Base-by-base conservation (phyloP, 2,888 invertebrate genomes). In the Ichneumon xanthorius region DNA sequence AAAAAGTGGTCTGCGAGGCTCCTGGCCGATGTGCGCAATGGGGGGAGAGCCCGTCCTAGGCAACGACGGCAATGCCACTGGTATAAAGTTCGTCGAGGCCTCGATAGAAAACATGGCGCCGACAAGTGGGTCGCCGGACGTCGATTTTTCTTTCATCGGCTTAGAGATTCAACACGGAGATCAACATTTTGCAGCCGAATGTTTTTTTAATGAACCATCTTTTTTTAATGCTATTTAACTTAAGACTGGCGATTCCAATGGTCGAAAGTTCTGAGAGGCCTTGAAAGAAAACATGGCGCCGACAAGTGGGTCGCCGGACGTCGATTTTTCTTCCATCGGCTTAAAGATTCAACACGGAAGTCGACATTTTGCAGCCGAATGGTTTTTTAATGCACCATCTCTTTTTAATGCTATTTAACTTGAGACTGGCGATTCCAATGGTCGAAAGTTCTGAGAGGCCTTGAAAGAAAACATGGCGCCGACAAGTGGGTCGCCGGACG, bases 1-100 rank as follows among this genome's bases (percentile, higher is more conserved):
- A 63, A 63, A 75, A 63, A 48, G 16, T 26, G 22, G 75, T 50
- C 33, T 63, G 30, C 58, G 58, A 58, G 48, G 30, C n/a, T 73
- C 9, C 30, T 14, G 48, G 45, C 45, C 33, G 33, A 48, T 33
- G 30, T 33, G 33, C 14, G 9, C 30, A 33, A n/a, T n/a, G n/a
- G 4, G 61, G 45, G 26, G 61, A 16, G 26, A 61, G 26, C 30
- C 30, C 16, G 26, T 26, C 14, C 61, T 61, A 5, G 58, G 22
- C 61, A 16, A 16, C 16, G 14, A 14, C 14, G 61, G 14, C 61
- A n/a, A 16, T 33, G 61, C 61, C 26, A 61, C 26, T 30, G 30
- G 61, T 61, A 6, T 30, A 61, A 33, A 33, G 61, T 33, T 61
- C 61, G 30, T 14, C 61, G 61, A 61, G 61, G 30, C 26, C 16